A percentile compares a stretch with the other conserved stretches of the same genome.
These are phyloP conservation scores for Rhyacophila evoluta DNA, from an alignment of 2,888 invertebrate genomes.

Conservation along the genomic window DNA sequence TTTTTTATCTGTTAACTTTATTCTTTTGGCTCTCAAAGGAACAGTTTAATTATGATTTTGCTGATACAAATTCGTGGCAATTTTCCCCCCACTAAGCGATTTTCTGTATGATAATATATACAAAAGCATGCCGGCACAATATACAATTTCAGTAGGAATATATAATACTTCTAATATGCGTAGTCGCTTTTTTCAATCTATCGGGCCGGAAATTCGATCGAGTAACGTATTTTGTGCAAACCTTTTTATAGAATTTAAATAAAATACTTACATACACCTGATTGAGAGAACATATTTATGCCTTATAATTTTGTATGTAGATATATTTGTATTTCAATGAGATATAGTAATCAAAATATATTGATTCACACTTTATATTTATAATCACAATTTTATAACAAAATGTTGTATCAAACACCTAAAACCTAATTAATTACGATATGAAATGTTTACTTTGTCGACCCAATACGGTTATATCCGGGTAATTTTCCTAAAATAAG, in stretches of 20 bases:
- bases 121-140: not conserved
- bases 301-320: too few species aligned
- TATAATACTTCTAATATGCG: not conserved
- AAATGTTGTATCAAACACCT: too few species aligned
- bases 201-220: not conserved
- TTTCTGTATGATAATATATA: slow-evolving; percentile 1
- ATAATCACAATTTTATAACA: too few species aligned
- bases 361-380: too few species aligned
- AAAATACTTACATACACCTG: not conserved
- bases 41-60: slow-evolving; percentile 31
- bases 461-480: too few species aligned
- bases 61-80: slow-evolving; percentile 20
- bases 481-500: too few species aligned
- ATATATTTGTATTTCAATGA: too few species aligned
- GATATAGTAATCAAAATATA: too few species aligned
- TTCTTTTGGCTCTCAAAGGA: slow-evolving; percentile 26
- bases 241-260: slow-evolving; percentile 1
- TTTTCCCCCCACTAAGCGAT: not conserved
- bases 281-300: too few species aligned
- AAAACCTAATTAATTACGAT: too few species aligned
- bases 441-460: too few species aligned
- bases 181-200: slow-evolving; percentile 18
- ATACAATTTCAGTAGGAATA: not conserved
- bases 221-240: not conserved
- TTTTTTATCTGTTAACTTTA: slow-evolving; percentile 31